Base-by-base conservation (phyloP, 2,888 invertebrate genomes). In the Xanthia togata region DNA sequence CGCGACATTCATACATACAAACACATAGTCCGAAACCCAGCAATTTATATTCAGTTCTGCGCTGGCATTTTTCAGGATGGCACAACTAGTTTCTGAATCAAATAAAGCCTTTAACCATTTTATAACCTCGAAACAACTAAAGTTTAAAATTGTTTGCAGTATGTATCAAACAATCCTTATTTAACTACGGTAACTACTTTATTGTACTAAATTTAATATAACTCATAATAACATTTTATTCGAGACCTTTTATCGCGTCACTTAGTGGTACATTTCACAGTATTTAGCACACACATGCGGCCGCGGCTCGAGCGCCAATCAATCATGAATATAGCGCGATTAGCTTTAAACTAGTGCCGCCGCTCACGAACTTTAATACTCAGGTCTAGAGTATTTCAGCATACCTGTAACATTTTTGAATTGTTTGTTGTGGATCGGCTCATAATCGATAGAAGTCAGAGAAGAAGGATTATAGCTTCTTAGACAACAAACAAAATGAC, bases 301-400 rank as follows among this genome's bases (percentile, higher is more conserved):
- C 53, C 38, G 31, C n/a, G 53, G 53, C n/a, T 23, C 26, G n/a
- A 62, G 47, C 41, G 23, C 26, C n/a, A n/a, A 67, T 79, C 78
- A 41, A 81, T 67, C 67, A 81, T 62, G 41, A 44, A 23, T 23
- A 50, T 23, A 38, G 62, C 38, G 53, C 60, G 23, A 67, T 60
- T 74, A 59, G 31, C 60, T 47, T 38, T 14, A 8, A 47, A 41
- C 38, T 55, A 31, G 73, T 44, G 38, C 47, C 12, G 17, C 8
- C 31, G 6, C n/a, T 14, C 63, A 78, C 23, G n/a, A 31, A 44
- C 57, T 31, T 12, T 4, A 50, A 17, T 57, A 9, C 5, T 1
- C n/a, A 23, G 12, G 6, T 47, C 6, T 8, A 26, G 23, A 31
- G 20, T 23, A 8, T 23, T 31, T 31, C 31, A 47, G 8, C 3